Percentiles rank a stretch among this genome's conserved stretches.
Evolutionary conservation across 2,797 vertebrate species (phyloP).

Genomic region (Steatocranus sp.): DNA sequence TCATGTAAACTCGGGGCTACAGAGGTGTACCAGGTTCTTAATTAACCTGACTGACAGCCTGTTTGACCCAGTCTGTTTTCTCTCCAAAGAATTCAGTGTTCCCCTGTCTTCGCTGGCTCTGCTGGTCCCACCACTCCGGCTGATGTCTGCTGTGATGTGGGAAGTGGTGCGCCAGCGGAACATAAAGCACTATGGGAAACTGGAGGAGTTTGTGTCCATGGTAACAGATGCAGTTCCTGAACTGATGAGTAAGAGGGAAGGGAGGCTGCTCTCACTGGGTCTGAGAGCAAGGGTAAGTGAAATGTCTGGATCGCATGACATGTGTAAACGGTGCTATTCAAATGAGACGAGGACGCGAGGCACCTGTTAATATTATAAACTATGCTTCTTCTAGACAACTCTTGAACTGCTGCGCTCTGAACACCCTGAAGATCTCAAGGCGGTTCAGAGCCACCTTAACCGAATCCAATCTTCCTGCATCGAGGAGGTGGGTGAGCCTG

Average conservation of each 20-base stretch:
- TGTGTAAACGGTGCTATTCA: neutral
- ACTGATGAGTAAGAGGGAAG: conserved; percentile 79
- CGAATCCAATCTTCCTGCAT: conserved; percentile 66
- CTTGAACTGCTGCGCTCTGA: conserved; percentile 70
- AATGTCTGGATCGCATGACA: neutral
- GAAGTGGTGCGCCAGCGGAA: conserved; percentile 73
- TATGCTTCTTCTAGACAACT: conserved; percentile 49
- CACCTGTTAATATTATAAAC: neutral
- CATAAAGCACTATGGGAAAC: conserved; percentile 78
- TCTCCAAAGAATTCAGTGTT: conserved; percentile 60
- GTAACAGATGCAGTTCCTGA: conserved; percentile 80
- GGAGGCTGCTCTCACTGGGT: conserved; percentile 80
- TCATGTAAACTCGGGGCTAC: neutral
- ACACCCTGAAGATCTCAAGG: conserved; percentile 72
- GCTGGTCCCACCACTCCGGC: conserved; percentile 74
- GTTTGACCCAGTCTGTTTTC: neutral
- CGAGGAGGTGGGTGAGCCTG: conserved; percentile 52
- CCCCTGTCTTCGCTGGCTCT: conserved; percentile 75
- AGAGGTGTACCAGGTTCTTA: neutral
- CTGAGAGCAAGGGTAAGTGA: conserved; percentile 80
- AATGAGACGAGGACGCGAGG: rapidly evolving
- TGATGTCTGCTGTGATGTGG: conserved; percentile 84
- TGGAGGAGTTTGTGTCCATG: conserved; percentile 81
- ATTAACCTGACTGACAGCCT: neutral
- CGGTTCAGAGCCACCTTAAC: conserved; percentile 69